Base-by-base conservation (phyloP, 1,140 invertebrate species). In the Ganaspis sp. region DNA sequence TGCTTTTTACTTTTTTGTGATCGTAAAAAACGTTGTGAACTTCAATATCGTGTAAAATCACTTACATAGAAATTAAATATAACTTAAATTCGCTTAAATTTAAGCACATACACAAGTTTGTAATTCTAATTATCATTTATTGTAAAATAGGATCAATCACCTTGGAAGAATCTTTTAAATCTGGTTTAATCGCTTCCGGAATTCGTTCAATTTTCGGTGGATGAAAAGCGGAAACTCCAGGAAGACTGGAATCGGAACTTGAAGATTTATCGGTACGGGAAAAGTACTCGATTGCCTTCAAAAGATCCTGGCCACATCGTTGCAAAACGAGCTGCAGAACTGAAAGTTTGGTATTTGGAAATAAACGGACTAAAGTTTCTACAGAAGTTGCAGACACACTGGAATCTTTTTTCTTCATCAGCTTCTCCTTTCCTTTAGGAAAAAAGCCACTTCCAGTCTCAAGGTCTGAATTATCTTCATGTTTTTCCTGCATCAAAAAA, bases 301-400 rank as follows among this genome's bases (percentile, higher is more conserved):
- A 91, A n/a, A 98, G 87, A 85, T 98, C 96, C 42, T 97, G 94
- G 77, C 96, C 96, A 87, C 96, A 97, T 21, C 96, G 93, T 78
- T 96, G 94, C 9, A 98, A 90, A 9, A 98, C 96, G 72, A 98
- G 88, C 84, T 98, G 97, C 45, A 99, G 88, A 0, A 98, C 97
- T 0, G 96, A 94, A 12, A 95, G 92, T 87, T 98, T 98, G 69
- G 95, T 94, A 64, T 95, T 94, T 0, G 97, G 97, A 88, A 98
- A 99, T 5, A 98, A 90, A 64, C 96, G 94, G 5, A 94, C 93
- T 40, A 98, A 89, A 90, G 98, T 97, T 79, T 98, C 96, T 38
- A 98, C 90, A 0, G 95, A 95, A 4, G 92, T 92, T 42, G 95
- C 92, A 21, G 93, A 92, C 6, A 93, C 91, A 11, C 9, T 12